Evolutionary conservation across 2,888 invertebrate genomes (phyloP), one percentile per base, ranked within the genome.

Genomic region (Parasteatoda lunata): DNA sequence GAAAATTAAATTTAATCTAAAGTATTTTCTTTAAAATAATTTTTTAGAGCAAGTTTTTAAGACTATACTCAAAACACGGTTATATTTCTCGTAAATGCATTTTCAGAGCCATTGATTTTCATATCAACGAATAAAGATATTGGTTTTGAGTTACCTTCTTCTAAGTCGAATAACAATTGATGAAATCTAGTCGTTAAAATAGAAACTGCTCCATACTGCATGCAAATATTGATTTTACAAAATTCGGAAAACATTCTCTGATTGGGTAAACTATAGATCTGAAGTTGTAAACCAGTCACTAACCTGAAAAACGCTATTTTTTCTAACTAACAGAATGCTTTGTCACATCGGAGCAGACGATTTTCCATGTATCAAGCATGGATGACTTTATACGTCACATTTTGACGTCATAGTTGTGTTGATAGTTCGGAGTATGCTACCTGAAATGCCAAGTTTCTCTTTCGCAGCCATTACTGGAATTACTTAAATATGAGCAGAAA

Each of bases 371-470:
- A 80, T 73, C 66, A 71, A 81, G 81, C 81, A 81, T 81, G 81
- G 81, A 72, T 52, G 81, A 81, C 81, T 59, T 48, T 52, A 54
- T 68, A 75, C 81, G 81, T 81, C 73, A 75, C 69, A 4, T 7
- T 48, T 9, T 81, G 81, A 81, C 81, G 81, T 81, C 81, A 81
- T n/a, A 59, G 59, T 7, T 59, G 30, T 30, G 59, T 59, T 59
- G 59, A 59, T 59, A n/a, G 15, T 15, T 15, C 9, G 66, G 30
- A 68, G 30, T 15, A 68, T 9, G 66, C 1, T 30, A 15, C 66
- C 59, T 59, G 66, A 68, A 68, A 68, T 15, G 15, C 1, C 15
- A 68, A 68, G 66, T 68, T 3, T 68, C 30, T 15, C 30, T 30
- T 8, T 5, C 7, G 9, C 45, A 68, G 45, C 45, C 15, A 45